Conservation (phyloP, 2,113 vertebrate species). For the Callipepla californica region DNA sequence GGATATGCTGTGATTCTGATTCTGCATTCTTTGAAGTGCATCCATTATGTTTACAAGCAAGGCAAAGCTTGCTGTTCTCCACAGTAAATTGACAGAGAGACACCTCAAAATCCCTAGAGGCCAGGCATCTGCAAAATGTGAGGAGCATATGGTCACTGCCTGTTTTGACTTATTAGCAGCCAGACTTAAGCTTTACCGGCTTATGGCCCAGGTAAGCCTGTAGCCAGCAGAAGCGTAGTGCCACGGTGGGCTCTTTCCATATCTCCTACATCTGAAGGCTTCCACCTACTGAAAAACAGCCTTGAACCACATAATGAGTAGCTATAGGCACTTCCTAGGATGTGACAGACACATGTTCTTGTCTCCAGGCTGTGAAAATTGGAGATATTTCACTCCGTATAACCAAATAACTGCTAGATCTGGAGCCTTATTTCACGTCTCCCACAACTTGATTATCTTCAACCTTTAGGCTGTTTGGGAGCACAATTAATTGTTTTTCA, state of each 20-base stretch:
- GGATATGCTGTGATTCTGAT: too few relatives aligned
- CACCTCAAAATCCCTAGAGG: background rate
- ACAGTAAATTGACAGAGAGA: rapidly evolving
- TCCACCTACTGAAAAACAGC: background rate
- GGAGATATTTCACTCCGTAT: background rate
- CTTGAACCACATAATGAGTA: background rate
- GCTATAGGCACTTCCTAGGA: background rate
- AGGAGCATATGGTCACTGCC: rapidly evolving
- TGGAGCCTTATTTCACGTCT: background rate
- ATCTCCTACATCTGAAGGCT: background rate
- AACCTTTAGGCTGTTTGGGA: background rate
- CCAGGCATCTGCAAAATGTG: background rate
- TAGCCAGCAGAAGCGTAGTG: background rate
- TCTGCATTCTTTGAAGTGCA: background rate
- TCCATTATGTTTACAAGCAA: background rate
- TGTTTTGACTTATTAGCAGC: background rate
- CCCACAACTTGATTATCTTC: background rate
- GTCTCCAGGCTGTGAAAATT: background rate
- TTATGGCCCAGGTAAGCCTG: background rate
- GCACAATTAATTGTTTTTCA: background rate
- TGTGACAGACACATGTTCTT: background rate
- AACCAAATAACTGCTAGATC: background rate
- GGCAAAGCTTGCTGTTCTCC: background rate
- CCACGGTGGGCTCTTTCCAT: background rate
- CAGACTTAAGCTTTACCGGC: background rate